A percentile compares a stretch with the other conserved stretches of the same genome.
Evolutionary conservation across 2,113 vertebrate species (phyloP).

Genomic region (Anolis carolinensis): DNA sequence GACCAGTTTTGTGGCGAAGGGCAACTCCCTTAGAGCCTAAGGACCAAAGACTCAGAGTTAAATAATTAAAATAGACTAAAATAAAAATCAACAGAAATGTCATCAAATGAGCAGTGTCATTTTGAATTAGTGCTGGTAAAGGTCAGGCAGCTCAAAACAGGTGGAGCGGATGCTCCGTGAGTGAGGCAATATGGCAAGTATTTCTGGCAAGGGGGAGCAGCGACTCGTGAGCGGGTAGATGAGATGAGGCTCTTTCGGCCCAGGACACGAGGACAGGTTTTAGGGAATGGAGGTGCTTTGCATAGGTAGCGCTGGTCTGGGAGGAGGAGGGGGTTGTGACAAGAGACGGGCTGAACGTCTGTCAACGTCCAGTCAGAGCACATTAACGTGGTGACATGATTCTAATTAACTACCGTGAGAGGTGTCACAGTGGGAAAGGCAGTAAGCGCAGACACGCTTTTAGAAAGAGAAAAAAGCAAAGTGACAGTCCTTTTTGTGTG

Average conservation of each 20-base stretch:
- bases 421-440: conserved; percentile 86
- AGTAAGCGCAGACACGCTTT: conserved; percentile 74
- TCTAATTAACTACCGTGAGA: conserved; percentile 88
- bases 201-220: conserved; percentile 2
- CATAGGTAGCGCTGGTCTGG: rapidly evolving
- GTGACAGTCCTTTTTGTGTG: conserved; percentile 80
- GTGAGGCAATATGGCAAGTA: neutral
- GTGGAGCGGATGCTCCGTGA: conserved; percentile 45
- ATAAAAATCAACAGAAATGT: conserved; percentile 74
- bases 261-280: rapidly evolving
- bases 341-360: conserved; percentile 63
- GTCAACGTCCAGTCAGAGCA: conserved; percentile 84
- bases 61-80: conserved; percentile 72
- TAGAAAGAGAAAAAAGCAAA: conserved; percentile 82
- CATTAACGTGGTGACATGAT: conserved; percentile 88
- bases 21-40: conserved; percentile 16
- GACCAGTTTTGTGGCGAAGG: neutral
- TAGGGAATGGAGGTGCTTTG: rapidly evolving
- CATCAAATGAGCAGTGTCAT: conserved; percentile 70
- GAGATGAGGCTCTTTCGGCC: neutral
- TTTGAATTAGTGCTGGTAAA: conserved; percentile 68
- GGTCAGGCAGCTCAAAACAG: conserved; percentile 64
- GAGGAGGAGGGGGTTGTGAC: neutral
- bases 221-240: neutral
- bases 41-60: conserved; percentile 49